phyloP scores from a whole-genome alignment of 2,888 invertebrate species.

The Andrena bucephala region DNA sequence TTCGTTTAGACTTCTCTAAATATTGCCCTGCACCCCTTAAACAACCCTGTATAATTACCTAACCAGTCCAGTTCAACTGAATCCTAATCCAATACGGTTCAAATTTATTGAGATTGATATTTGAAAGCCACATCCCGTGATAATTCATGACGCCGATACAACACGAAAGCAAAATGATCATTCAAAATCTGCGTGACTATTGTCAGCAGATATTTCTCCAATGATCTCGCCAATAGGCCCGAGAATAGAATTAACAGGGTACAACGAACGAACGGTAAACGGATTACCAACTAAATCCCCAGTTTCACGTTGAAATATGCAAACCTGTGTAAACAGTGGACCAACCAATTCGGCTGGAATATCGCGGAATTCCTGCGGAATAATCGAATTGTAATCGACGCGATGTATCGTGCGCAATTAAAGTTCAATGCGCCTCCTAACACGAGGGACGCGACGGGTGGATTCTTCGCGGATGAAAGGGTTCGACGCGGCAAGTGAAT shows the following conservation, averaged over 20 bases:
- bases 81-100: too few species aligned
- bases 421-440: constrained; percentile 33
- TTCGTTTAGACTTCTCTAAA: too few species aligned
- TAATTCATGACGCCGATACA: too few species aligned
- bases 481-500: background rate
- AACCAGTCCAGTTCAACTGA: too few species aligned
- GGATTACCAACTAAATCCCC: constrained; percentile 49
- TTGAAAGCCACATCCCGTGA: too few species aligned
- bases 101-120: too few species aligned
- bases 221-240: background rate
- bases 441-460: background rate
- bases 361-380: constrained; percentile 34
- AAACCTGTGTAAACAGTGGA: constrained; percentile 39
- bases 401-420: constrained; percentile 28
- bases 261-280: constrained; percentile 34
- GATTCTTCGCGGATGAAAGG: constrained; percentile 19
- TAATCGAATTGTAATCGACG: constrained; percentile 47
- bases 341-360: constrained; percentile 17
- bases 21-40: too few species aligned
- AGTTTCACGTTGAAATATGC: constrained; percentile 37
- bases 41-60: too few species aligned
- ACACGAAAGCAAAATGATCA: background rate
- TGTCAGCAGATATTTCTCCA: background rate
- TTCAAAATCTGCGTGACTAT: background rate
- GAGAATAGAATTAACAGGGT: background rate